Base-by-base conservation (phyloP, 23 tunicate genomes). In the Halocynthia roretzi region DNA sequence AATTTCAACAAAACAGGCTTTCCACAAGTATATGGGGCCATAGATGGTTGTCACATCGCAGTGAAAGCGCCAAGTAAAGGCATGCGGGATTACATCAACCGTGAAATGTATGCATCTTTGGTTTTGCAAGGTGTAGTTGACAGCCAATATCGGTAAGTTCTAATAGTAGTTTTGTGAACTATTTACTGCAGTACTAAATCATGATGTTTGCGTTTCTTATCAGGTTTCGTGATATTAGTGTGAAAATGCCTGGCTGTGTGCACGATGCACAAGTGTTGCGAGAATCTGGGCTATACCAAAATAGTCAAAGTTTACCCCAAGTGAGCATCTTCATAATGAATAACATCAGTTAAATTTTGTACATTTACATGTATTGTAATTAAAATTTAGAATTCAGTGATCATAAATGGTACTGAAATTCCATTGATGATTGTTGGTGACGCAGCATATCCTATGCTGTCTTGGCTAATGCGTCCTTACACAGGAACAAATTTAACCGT, bases 71-170 rank as follows among this genome's bases (percentile, higher is more conserved):
- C 84, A 70, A 56, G 54, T 19, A 52, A 80, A 7, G 77, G 84
- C 7, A 51, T 2, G 50, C 71, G 75, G 0, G 84, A 80, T 50
- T 80, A 11, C 40, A 51, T 70, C 0, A 80, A 80, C 67, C 44
- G 84, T 20, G 71, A 70, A 20, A 70, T 77, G 20, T 71, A 55
- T 51, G 75, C 74, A 56, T 80, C 68, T 7, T 8, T 80, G 15
- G 44, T 80, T 53, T 21, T 80, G 17, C 84, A 80, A 80, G 84
- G 67, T 54, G 84, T 80, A 14, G 84, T 80, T 6, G 84, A 80
- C 31, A 70, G 57, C 31, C 77, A 70, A 23, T 80, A 80, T 67
- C 52, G 67, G 82, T 78, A 65, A 8, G 49, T 76, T 22, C 5
- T 11, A 15, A 60, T n/a, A 0, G 44, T 60, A 60, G 18, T 15